phyloP scores from a whole-genome alignment of 1,140 invertebrate genomes.

The Steinernema feltiae region DNA sequence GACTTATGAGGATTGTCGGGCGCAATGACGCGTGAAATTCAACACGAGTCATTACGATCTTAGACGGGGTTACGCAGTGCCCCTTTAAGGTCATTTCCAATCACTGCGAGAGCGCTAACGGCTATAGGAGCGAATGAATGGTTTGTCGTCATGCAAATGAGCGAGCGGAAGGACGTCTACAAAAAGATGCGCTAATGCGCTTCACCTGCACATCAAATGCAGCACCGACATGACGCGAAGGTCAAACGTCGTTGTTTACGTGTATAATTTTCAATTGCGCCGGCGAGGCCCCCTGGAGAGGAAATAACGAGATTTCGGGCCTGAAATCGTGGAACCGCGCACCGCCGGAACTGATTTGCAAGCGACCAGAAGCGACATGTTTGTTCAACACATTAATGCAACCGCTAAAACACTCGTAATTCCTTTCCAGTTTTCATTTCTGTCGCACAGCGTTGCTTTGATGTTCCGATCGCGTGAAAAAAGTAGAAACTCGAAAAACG shows the following conservation, averaged over 20 bases:
- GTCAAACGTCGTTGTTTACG: constrained; percentile 1
- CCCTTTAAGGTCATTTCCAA: too few species aligned
- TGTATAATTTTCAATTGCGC: not conserved
- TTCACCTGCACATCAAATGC: constrained; percentile 8
- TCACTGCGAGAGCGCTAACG: too few species aligned
- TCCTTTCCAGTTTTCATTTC: too few species aligned
- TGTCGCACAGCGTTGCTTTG: too few species aligned
- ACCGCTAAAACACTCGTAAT: too few species aligned
- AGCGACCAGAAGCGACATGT: too few species aligned
- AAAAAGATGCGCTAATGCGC: not conserved
- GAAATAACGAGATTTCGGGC: not conserved
- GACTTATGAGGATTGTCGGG: not conserved
- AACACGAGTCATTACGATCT: too few species aligned
- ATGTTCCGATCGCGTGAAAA: too few species aligned
- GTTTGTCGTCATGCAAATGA: not conserved
- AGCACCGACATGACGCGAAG: not conserved
- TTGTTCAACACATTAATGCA: too few species aligned
- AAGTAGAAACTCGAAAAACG: not conserved
- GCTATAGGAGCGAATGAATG: not conserved
- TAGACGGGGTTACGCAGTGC: too few species aligned
- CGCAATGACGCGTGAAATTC: not conserved
- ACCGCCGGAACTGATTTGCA: not conserved
- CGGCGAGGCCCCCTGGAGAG: not conserved
- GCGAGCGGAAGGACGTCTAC: not conserved
- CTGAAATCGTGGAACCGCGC: not conserved